phyloP scores from a whole-genome alignment of 2,888 invertebrate species.

The Philhelius pedissequus region DNA sequence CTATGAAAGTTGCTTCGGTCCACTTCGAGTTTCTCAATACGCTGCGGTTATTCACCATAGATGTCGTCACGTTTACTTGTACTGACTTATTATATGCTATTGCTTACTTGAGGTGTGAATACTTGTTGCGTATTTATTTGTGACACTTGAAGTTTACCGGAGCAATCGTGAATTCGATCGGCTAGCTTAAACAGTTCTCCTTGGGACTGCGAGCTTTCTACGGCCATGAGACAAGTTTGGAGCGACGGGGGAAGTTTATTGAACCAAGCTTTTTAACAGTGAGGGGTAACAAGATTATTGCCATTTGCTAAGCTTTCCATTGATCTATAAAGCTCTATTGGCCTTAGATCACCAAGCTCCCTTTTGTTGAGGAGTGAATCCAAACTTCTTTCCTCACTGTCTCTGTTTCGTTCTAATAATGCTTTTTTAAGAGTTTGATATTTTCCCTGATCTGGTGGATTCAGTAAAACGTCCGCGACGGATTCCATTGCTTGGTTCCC shows the following conservation, averaged over 20 bases:
- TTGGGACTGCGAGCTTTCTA: not conserved
- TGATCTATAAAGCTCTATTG: not conserved
- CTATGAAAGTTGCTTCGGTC: not conserved
- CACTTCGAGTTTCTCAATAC: not conserved
- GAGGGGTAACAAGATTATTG: not conserved
- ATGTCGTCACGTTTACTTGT: not conserved
- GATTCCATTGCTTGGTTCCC: slow-evolving; percentile 18
- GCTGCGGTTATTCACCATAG: not conserved
- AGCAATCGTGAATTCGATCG: too few relatives aligned
- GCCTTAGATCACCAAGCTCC: not conserved
- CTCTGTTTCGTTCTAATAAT: too few relatives aligned
- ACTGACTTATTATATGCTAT: too few relatives aligned
- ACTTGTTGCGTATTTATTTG: too few relatives aligned
- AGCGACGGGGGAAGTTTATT: not conserved
- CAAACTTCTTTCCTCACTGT: too few relatives aligned
- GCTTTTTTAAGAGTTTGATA: slow-evolving; percentile 17
- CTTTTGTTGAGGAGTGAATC: too few relatives aligned
- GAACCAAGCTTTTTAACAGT: not conserved
- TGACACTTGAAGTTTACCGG: too few relatives aligned
- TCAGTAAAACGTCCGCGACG: slow-evolving; percentile 5
- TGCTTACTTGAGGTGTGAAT: too few relatives aligned
- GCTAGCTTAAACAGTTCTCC: not conserved
- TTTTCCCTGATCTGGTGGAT: not conserved
- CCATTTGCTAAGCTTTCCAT: slow-evolving; percentile 14
- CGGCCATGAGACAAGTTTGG: not conserved